Evolutionary conservation across 1,140 invertebrate species (phyloP).

Genomic region (Aphidius ervi): DNA sequence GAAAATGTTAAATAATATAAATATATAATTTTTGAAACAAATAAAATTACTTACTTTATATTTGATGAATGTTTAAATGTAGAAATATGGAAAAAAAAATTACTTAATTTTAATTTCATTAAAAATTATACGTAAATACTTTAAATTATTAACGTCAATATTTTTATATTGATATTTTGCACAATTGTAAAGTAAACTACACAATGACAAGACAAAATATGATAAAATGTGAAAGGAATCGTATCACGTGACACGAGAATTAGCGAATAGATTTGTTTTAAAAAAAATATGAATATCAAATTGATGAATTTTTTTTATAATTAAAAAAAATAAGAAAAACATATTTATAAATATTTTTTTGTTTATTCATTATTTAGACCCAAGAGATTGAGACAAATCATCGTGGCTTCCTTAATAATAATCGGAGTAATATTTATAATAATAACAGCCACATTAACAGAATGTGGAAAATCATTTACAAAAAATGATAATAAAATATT

Average conservation of each 20-base stretch:
- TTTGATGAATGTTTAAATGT: no score
- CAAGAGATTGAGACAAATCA: constrained; percentile 23
- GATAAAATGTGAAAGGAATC: not conserved
- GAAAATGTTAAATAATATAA: no score
- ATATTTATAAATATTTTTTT: not conserved
- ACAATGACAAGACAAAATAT: no score
- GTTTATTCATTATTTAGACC: constrained; percentile 31
- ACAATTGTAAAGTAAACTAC: no score
- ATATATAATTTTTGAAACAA: no score
- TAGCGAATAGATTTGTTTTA: not conserved
- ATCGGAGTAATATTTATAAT: constrained; percentile 29
- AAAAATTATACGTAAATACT: no score
- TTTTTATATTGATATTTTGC: no score
- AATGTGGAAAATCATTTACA: not conserved
- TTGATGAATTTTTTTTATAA: not conserved
- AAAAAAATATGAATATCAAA: not conserved
- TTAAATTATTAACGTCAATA: no score
- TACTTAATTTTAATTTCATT: no score
- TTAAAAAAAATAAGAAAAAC: not conserved
- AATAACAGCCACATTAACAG: constrained; percentile 20
- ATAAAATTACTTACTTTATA: no score
- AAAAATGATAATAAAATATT: constrained; percentile 19
- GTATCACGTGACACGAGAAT: not conserved
- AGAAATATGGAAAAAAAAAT: no score
- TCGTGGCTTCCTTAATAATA: constrained; percentile 26